phyloP scores from a whole-genome alignment of 2,888 invertebrate genomes.

The Nomada ferruginata region DNA sequence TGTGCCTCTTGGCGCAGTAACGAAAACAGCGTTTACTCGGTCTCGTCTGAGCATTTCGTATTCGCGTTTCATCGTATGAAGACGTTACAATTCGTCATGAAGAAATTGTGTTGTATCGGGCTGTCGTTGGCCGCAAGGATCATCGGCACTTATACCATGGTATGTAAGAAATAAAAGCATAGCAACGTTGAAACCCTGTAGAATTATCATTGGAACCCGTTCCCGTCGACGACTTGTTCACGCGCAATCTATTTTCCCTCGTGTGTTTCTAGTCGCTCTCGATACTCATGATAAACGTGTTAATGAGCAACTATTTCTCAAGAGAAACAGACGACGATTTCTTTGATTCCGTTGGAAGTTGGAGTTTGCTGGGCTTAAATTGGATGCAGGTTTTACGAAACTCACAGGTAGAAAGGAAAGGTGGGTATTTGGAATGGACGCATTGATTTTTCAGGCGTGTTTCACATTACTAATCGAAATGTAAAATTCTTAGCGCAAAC shows the following conservation, averaged over 20 bases:
- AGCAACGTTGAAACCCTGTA: not conserved
- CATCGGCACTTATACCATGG: conserved; percentile 81
- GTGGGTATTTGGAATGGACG: conserved; percentile 59
- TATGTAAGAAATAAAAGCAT: conserved; percentile 67
- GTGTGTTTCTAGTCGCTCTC: conserved; percentile 75
- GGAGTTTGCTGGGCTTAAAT: conserved; percentile 79
- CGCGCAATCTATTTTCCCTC: not conserved
- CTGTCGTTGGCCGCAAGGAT: conserved; percentile 78
- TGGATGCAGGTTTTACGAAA: conserved; percentile 77
- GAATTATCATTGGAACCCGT: conserved; percentile 11
- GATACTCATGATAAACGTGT: conserved; percentile 80
- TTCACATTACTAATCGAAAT: not conserved
- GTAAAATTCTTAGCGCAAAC: conserved; percentile 72
- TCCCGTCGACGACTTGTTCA: not conserved
- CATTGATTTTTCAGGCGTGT: not conserved
- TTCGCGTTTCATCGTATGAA: conserved; percentile 38
- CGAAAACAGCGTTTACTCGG: conserved; percentile 46
- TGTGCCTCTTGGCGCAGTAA: conserved; percentile 40
- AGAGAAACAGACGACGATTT: conserved; percentile 72
- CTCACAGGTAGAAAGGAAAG: conserved; percentile 70
- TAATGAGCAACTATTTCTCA: conserved; percentile 79
- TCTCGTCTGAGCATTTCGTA: conserved; percentile 40
- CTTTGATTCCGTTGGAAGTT: conserved; percentile 72
- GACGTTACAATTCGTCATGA: conserved; percentile 65
- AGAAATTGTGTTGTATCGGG: conserved; percentile 76